Percentiles rank a stretch among this genome's conserved stretches.
Conservation (phyloP, 2,888 invertebrate species). For the Phortica magna region DNA sequence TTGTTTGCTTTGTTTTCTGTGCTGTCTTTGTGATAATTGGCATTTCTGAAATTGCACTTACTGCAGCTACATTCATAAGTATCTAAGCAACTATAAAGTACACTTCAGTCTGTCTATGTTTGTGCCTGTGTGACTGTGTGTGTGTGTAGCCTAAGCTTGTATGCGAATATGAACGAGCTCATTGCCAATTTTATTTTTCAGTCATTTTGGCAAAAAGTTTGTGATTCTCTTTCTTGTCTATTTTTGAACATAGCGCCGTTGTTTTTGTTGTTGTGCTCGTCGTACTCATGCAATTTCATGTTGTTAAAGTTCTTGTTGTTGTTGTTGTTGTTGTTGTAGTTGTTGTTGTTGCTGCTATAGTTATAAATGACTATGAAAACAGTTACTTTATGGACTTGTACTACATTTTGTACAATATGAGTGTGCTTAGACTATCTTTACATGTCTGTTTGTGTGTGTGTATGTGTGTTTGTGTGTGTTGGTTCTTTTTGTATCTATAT, state of each 20-base stretch:
- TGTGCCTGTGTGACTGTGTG: too few species aligned
- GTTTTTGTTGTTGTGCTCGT: neutral
- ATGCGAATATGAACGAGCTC: neutral
- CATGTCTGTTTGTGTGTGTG: neutral
- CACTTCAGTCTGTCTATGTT: too few species aligned
- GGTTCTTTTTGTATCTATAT: neutral
- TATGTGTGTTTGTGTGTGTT: neutral
- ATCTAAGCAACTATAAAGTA: too few species aligned
- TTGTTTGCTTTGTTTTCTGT: neutral
- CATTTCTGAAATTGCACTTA: too few species aligned
- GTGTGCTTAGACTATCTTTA: neutral
- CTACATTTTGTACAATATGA: neutral
- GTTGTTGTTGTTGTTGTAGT: slow-evolving; percentile 27
- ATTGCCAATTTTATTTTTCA: neutral
- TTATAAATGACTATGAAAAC: neutral
- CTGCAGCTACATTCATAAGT: too few species aligned
- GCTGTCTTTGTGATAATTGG: too few species aligned
- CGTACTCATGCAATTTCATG: slow-evolving; percentile 21
- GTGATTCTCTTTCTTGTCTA: too few species aligned
- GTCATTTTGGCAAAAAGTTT: neutral
- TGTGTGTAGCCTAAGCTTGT: too few species aligned
- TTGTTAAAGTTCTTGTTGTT: slow-evolving; percentile 9
- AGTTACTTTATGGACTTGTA: neutral
- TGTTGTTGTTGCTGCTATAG: slow-evolving; percentile 44
- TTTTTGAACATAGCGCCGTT: slow-evolving; percentile 47